phyloP scores from a whole-genome alignment of 2,113 vertebrate genomes.

The Prinia subflava region DNA sequence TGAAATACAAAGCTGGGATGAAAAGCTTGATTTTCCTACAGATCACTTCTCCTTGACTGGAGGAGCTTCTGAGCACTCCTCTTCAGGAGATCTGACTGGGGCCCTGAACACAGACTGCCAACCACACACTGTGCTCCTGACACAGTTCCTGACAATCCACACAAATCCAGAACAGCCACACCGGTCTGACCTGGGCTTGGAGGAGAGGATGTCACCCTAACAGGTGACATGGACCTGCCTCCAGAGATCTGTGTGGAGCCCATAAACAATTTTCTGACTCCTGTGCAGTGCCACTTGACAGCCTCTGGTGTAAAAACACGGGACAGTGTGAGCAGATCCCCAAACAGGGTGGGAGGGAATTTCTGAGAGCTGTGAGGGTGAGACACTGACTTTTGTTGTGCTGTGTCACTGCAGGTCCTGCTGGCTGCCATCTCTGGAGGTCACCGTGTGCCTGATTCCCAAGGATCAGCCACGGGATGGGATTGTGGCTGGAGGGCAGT shows the following conservation, averaged over 20 bases:
- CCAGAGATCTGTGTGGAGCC: neutral
- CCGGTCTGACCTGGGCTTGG: accelerated
- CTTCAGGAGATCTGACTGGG: neutral
- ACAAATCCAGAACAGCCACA: neutral
- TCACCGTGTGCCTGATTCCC: neutral
- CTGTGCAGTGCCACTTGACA: neutral
- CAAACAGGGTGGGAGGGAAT: neutral
- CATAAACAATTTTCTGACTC: neutral
- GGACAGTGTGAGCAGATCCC: neutral
- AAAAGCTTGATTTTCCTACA: neutral
- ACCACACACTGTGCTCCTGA: too few relatives aligned
- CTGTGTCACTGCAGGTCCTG: neutral
- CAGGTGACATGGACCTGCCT: neutral
- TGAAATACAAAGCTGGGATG: neutral
- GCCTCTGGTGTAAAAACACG: neutral
- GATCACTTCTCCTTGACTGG: neutral
- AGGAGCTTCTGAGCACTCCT: neutral
- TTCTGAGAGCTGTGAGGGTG: neutral
- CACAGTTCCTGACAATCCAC: neutral
- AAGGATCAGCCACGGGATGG: neutral
- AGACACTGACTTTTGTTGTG: neutral
- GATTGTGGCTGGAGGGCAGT: neutral
- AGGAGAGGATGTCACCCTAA: neutral
- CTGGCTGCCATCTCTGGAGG: neutral
- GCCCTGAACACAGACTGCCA: neutral